phyloP scores from a whole-genome alignment of 2,888 invertebrate species.

The Microctonus aethiopoides region DNA sequence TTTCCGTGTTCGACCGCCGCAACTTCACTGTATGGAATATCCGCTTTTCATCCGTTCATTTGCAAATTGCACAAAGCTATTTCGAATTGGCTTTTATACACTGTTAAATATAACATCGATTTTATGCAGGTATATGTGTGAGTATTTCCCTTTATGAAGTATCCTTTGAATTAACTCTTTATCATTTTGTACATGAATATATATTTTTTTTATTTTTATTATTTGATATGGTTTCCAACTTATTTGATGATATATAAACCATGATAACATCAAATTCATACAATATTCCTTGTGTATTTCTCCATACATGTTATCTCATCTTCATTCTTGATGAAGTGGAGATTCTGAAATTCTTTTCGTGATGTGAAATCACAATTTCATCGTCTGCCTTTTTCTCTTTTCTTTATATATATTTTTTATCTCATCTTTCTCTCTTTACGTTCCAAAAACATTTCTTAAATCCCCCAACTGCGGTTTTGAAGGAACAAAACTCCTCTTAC shows the following conservation, averaged over 20 bases:
- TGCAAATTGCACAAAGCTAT: conserved; percentile 47
- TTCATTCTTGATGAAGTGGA: background rate
- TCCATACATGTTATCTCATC: background rate
- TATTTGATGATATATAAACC: too few species aligned
- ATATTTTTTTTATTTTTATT: background rate
- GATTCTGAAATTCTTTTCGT: background rate
- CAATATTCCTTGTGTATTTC: background rate
- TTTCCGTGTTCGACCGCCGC: conserved; percentile 21
- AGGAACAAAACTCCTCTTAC: background rate
- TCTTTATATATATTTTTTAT: conserved; percentile 7
- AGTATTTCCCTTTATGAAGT: background rate
- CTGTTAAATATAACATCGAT: conserved; percentile 18
- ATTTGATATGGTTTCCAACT: background rate
- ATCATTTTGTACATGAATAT: background rate
- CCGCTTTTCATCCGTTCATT: conserved; percentile 48
- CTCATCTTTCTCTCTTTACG: background rate
- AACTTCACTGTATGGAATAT: conserved; percentile 36
- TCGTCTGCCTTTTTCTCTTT: background rate
- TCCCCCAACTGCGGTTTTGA: background rate
- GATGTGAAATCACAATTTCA: background rate
- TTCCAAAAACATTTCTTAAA: background rate
- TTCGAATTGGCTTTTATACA: conserved; percentile 43
- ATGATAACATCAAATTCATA: too few species aligned
- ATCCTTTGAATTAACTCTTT: background rate
- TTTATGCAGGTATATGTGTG: conserved; percentile 6